A percentile compares a stretch with the other conserved stretches of the same genome.
Evolutionary conservation across 2,888 invertebrate genomes (phyloP).

Genomic region (Andrena flavipes): DNA sequence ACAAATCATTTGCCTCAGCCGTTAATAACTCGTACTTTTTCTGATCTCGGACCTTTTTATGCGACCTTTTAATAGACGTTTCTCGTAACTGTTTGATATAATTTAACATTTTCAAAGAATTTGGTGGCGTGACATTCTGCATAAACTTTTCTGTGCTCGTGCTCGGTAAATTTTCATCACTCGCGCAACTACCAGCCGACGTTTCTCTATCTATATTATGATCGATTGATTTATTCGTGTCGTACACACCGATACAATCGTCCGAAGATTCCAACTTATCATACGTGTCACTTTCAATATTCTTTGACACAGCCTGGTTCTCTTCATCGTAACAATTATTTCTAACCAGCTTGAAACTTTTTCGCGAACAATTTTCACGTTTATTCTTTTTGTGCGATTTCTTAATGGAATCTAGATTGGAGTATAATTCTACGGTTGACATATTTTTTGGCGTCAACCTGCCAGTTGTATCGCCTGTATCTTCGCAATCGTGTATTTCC

Average conservation of each 20-base stretch:
- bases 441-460: conserved; percentile 76
- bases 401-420: conserved; percentile 78
- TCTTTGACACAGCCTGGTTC: neutral
- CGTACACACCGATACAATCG: neutral
- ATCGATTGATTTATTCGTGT: neutral
- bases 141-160: conserved; percentile 15
- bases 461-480: conserved; percentile 54
- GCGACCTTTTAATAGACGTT: conserved; percentile 80
- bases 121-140: conserved; percentile 75
- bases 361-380: conserved; percentile 56
- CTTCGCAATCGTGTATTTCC: neutral
- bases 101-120: conserved; percentile 70
- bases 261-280: conserved; percentile 2
- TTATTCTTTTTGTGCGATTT: conserved; percentile 81
- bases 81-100: conserved; percentile 73
- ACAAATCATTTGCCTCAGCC: conserved; percentile 67
- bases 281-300: neutral
- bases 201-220: neutral
- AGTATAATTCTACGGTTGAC: conserved; percentile 72
- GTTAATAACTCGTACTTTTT: conserved; percentile 32
- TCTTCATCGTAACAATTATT: neutral
- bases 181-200: conserved; percentile 64
- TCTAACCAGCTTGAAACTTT: neutral
- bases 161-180: conserved; percentile 22
- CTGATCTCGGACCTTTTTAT: conserved; percentile 75